A percentile compares a stretch with the other conserved stretches of the same genome.
Conservation (phyloP, 2,797 vertebrate genomes). For the Pangasius larnaudii region DNA sequence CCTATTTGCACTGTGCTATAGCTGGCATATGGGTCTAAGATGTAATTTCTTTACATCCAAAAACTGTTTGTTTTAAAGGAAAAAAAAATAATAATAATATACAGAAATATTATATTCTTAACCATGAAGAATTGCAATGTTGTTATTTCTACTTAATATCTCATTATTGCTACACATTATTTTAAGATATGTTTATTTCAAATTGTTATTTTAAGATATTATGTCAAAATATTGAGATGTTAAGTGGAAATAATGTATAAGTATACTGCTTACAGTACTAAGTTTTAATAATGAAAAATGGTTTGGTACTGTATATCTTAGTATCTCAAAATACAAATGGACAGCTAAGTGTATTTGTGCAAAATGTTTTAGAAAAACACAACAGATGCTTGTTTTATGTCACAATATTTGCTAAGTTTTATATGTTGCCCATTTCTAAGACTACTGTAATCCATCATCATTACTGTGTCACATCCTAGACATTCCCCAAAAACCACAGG, state of each 20-base stretch:
- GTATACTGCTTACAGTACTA: background rate
- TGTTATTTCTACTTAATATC: background rate
- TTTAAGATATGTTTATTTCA: background rate
- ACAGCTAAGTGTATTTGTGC: background rate
- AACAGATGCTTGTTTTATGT: background rate
- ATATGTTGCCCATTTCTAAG: background rate
- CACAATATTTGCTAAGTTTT: conserved; percentile 17
- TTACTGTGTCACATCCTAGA: conserved; percentile 20
- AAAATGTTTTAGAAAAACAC: background rate
- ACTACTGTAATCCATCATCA: conserved; percentile 27
- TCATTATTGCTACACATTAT: background rate
- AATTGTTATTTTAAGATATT: background rate
- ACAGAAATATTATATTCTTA: background rate
- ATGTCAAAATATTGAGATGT: background rate
- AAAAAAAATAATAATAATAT: background rate
- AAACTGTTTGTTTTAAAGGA: background rate
- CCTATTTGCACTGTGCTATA: background rate
- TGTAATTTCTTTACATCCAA: background rate
- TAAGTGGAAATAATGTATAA: background rate
- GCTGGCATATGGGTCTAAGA: background rate
- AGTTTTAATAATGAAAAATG: background rate
- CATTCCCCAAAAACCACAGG: conserved; percentile 29
- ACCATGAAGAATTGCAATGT: background rate
- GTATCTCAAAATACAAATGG: background rate
- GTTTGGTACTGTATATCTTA: background rate